Evolutionary conservation across 2,888 invertebrate genomes (phyloP).

Genomic region (Eustalomyia histrio): DNA sequence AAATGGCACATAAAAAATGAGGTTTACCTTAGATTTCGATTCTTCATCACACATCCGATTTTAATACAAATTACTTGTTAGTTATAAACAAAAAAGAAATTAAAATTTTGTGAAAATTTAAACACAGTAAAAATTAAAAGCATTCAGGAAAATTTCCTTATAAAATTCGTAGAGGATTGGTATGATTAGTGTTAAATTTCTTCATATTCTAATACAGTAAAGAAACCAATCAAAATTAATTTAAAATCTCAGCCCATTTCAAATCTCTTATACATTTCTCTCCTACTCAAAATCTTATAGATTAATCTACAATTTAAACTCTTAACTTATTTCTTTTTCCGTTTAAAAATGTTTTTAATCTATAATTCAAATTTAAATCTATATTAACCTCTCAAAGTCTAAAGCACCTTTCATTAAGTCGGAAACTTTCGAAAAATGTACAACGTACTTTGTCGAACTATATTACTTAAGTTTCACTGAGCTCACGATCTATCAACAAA

Average conservation of each 20-base stretch:
- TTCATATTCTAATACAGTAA: too few relatives aligned
- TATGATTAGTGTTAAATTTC: too few relatives aligned
- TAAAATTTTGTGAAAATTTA: too few relatives aligned
- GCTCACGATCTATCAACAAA: slow-evolving; percentile 52
- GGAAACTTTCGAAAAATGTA: slow-evolving; percentile 75
- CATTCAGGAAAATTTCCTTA: too few relatives aligned
- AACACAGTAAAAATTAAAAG: too few relatives aligned
- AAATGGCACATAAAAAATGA: too few relatives aligned
- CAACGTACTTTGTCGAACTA: slow-evolving; percentile 67
- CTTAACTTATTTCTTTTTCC: slow-evolving; percentile 3
- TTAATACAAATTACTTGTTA: too few relatives aligned
- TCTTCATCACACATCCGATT: too few relatives aligned
- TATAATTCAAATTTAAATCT: slow-evolving; percentile 21
- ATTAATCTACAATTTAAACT: background rate
- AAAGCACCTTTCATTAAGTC: slow-evolving; percentile 60
- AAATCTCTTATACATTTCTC: background rate
- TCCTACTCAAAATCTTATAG: background rate
- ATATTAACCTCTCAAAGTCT: slow-evolving; percentile 51
- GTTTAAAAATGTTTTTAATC: slow-evolving; percentile 1
- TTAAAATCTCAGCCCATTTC: background rate
- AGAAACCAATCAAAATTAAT: too few relatives aligned
- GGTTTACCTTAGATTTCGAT: too few relatives aligned
- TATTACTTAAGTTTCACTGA: slow-evolving; percentile 64
- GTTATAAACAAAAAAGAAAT: too few relatives aligned
- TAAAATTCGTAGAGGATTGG: too few relatives aligned